These are phyloP conservation scores for Prunella fulvescens DNA, from an alignment of 2,113 vertebrate species.

Conservation along the genomic window DNA sequence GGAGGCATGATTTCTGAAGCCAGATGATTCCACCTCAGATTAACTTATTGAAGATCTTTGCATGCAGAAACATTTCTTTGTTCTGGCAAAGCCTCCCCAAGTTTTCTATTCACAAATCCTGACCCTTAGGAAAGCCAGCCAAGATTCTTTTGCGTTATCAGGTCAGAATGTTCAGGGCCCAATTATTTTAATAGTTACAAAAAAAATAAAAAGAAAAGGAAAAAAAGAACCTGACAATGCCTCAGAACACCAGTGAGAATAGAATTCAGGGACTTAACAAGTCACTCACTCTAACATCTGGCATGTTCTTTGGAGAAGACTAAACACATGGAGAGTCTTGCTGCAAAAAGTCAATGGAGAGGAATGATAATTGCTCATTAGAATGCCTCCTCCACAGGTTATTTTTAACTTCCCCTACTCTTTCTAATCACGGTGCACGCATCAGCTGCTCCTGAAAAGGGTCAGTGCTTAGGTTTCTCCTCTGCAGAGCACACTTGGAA, in stretches of 20 bases:
- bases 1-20: constrained; percentile 44
- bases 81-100: constrained; percentile 29
- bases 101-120: constrained; percentile 40
- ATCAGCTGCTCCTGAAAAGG: constrained; percentile 53
- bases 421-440: constrained; percentile 41
- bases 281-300: constrained; percentile 54
- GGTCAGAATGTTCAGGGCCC: constrained; percentile 44
- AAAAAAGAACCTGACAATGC: not conserved
- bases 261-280: constrained; percentile 35
- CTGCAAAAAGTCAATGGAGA: constrained; percentile 52
- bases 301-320: constrained; percentile 42
- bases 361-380: constrained; percentile 65
- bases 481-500: not conserved
- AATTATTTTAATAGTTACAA: constrained; percentile 65
- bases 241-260: constrained; percentile 15
- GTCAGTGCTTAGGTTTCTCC: constrained; percentile 46
- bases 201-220: not conserved
- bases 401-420: constrained; percentile 51
- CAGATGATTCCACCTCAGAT: constrained; percentile 52
- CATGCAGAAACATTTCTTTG: constrained; percentile 51
- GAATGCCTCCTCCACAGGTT: constrained; percentile 53
- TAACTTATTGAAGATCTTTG: constrained; percentile 36
- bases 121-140: constrained; percentile 30
- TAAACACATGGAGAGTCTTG: constrained; percentile 45
- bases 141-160: constrained; percentile 37